These are phyloP conservation scores for Pollenia griseotomentosa DNA, from an alignment of 2,888 invertebrate species.

Conservation along the genomic window DNA sequence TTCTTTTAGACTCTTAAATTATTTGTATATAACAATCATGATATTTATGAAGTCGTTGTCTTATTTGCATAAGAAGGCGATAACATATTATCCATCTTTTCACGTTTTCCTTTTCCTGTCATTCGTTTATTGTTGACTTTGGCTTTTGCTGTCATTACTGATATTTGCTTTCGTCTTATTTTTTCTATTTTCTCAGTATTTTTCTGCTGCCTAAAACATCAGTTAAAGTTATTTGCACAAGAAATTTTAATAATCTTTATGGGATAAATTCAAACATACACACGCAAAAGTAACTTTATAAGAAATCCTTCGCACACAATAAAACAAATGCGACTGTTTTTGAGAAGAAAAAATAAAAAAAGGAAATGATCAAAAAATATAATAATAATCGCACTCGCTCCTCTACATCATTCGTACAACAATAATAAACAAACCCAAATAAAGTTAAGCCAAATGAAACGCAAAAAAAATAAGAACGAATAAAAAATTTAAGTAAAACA, in stretches of 20 bases:
- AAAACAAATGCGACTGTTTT: not conserved
- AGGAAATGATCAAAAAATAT: not conserved
- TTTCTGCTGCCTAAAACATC: conserved; percentile 8
- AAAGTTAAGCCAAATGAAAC: conserved; percentile 26
- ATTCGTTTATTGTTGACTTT: conserved; percentile 35
- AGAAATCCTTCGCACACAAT: not conserved
- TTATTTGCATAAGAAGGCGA: conserved; percentile 29
- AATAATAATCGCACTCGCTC: not conserved
- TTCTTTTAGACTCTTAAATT: not conserved
- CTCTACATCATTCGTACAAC: not conserved
- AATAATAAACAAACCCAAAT: conserved; percentile 10
- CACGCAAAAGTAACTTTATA: not conserved
- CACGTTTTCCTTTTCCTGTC: not conserved
- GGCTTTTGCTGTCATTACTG: conserved; percentile 33
- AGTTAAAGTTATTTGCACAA: conserved; percentile 38
- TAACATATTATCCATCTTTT: conserved; percentile 4
- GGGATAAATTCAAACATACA: conserved; percentile 12
- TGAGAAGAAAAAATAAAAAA: not conserved
- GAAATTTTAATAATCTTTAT: conserved; percentile 57
- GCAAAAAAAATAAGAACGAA: conserved; percentile 5
- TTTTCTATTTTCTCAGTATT: not conserved
- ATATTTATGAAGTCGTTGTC: not conserved
- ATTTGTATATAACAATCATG: not conserved
- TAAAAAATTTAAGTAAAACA: conserved; percentile 15
- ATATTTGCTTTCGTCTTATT: conserved; percentile 23